Percentiles rank a stretch among this genome's conserved stretches.
These are phyloP conservation scores for Apoda limacodes DNA, from an alignment of 2,888 invertebrate genomes.

Conservation along the genomic window DNA sequence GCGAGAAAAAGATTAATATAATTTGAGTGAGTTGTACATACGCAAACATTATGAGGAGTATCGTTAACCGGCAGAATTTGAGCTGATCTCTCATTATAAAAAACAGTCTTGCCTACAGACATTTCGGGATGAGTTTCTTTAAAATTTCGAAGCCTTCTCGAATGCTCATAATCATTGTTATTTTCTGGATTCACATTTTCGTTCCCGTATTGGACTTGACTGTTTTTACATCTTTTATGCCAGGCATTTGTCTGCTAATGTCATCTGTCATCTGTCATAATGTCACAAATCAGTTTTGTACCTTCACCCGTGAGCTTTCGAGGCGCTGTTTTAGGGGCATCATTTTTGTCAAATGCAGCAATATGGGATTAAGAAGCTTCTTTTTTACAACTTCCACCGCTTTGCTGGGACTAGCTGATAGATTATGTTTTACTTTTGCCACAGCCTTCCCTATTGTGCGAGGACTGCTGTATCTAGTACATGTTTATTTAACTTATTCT, in stretches of 20 bases:
- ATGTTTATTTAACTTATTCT: constrained; percentile 11
- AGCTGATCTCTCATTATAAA: too few species aligned
- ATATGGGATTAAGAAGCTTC: constrained; percentile 12
- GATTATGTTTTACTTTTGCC: constrained; percentile 17
- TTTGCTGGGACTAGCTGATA: constrained; percentile 17
- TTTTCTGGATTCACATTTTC: too few species aligned
- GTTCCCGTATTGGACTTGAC: too few species aligned
- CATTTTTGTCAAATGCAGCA: too few species aligned
- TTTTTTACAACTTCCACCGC: constrained; percentile 17
- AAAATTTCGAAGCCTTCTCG: constrained; percentile 15
- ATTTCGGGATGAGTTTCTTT: constrained; percentile 18
- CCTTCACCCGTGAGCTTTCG: constrained; percentile 6
- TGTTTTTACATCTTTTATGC: too few species aligned
- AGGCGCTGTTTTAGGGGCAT: constrained; percentile 3
- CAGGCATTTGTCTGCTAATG: too few species aligned
- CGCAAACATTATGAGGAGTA: too few species aligned
- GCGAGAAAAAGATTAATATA: constrained; percentile 18
- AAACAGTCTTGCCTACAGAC: constrained; percentile 18
- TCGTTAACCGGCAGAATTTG: too few species aligned
- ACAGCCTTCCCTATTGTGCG: constrained; percentile 16
- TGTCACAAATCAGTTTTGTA: constrained; percentile 9
- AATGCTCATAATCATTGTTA: too few species aligned
- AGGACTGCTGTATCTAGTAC: constrained; percentile 13
- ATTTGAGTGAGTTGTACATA: constrained; percentile 20
- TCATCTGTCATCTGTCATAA: constrained; percentile 18